Evolutionary conservation across 2,888 invertebrate species (phyloP), one percentile per base, ranked within the genome.

Genomic region (Aspidiotus destructor): DNA sequence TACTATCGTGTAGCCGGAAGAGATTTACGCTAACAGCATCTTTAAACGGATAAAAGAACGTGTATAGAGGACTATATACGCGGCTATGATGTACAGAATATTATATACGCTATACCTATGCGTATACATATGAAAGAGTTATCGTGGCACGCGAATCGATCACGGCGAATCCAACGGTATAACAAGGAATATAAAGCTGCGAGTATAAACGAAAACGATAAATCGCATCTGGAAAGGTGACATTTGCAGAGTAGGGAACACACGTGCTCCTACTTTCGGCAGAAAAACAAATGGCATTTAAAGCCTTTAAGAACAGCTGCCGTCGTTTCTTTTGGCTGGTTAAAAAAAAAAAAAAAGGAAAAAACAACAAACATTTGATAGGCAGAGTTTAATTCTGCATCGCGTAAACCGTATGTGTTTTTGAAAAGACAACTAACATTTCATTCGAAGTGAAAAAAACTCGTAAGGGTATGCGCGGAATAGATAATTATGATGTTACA

Each of bases 231-330:
- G 40, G 52, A 52, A 62, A 62, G 62, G 62, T 62, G 62, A 62
- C 62, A 62, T 62, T 62, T 62, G 62, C 62, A 62, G 52, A 62
- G 62, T 62, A 62, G 53, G 53, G 62, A 62, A 62, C 62, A 62
- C 62, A 52, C 62, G 62, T 62, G 62, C 52, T 62, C 62, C 62
- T 62, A 17, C 52, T 62, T 52, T 52, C 44, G 62, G 28, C 62
- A 52, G 53, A 62, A 62, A 62, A 62, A 62, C 62, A 62, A 62
- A 62, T 62, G 62, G 62, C 62, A 62, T 62, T 62, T 62, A 62
- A 62, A 52, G 62, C 62, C 44, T 62, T 62, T 62, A 44, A 40
- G 62, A 62, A 62, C 62, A 62, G 62, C 62, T 62, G 62, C 62
- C 52, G 62, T 16, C 57, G 57, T 17, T 17, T 16, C 57, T 57